These are phyloP conservation scores for Sebastes steindachneri DNA, from an alignment of 2,797 vertebrate species.

Conservation along the genomic window DNA sequence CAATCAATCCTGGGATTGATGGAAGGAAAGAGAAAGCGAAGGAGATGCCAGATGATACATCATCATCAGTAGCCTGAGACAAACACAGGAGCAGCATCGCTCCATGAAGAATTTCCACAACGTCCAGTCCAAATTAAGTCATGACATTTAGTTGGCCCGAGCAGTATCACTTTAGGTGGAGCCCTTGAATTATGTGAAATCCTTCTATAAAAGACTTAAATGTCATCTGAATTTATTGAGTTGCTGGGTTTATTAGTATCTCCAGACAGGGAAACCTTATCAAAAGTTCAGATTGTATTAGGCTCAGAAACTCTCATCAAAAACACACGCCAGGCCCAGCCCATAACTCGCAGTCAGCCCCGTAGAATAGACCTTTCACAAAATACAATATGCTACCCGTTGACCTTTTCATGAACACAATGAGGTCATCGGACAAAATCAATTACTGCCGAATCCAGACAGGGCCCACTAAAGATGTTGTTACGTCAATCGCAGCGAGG, in stretches of 20 bases:
- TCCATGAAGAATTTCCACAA: neutral
- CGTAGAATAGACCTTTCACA: slow-evolving; percentile 7
- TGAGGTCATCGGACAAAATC: slow-evolving; percentile 40
- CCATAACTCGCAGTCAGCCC: slow-evolving; percentile 1
- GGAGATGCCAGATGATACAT: slow-evolving; percentile 11
- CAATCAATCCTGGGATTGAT: slow-evolving; percentile 21
- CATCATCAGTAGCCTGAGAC: neutral
- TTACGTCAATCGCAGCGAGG: slow-evolving; percentile 35
- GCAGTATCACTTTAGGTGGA: neutral
- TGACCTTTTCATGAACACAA: slow-evolving; percentile 46
- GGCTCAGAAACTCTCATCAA: slow-evolving; percentile 26
- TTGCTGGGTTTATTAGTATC: neutral
- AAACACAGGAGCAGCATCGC: neutral
- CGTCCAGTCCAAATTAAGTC: slow-evolving; percentile 3
- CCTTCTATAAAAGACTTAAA: neutral
- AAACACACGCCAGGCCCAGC: slow-evolving; percentile 8
- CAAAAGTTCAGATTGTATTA: slow-evolving; percentile 6
- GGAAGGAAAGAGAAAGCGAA: slow-evolving; percentile 3
- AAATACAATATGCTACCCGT: slow-evolving; percentile 5
- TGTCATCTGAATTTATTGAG: neutral
- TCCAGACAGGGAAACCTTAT: neutral
- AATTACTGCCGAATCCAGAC: slow-evolving; percentile 42
- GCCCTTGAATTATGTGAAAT: neutral
- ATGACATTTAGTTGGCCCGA: neutral
- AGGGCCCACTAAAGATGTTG: slow-evolving; percentile 16